phyloP scores from a whole-genome alignment of 2,888 invertebrate species.

The Cheilosia scutellata region DNA sequence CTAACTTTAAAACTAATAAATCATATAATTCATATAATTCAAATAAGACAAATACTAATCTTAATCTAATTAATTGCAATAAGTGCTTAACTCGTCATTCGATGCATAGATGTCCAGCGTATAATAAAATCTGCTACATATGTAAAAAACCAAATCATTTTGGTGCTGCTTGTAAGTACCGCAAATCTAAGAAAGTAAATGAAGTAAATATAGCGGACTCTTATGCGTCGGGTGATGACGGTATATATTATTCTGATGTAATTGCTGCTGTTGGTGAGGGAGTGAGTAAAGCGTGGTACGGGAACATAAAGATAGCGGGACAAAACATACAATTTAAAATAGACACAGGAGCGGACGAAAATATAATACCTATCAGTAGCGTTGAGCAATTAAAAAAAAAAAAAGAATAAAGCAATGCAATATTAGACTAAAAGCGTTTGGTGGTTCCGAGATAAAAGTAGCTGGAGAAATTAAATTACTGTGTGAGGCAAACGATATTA shows the following conservation, averaged over 20 bases:
- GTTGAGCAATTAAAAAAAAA: background rate
- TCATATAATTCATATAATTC: constrained; percentile 5
- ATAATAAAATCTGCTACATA: constrained; percentile 38
- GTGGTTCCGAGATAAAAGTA: constrained; percentile 45
- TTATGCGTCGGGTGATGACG: constrained; percentile 30
- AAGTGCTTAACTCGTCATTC: constrained; percentile 42
- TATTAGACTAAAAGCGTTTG: constrained; percentile 52
- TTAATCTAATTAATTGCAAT: background rate
- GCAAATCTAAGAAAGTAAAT: constrained; percentile 38
- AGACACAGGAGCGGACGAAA: constrained; percentile 51
- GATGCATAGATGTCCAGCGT: constrained; percentile 50
- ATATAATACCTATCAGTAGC: constrained; percentile 31
- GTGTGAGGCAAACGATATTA: constrained; percentile 12
- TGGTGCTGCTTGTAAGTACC: constrained; percentile 47
- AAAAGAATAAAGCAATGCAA: constrained; percentile 20
- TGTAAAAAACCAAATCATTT: constrained; percentile 50
- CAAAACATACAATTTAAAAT: constrained; percentile 52
- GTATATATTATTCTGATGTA: constrained; percentile 35
- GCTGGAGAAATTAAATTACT: constrained; percentile 9
- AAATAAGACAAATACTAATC: background rate
- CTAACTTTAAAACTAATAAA: no score
- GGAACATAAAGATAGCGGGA: constrained; percentile 49
- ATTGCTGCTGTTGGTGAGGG: constrained; percentile 54
- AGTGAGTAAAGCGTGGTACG: constrained; percentile 42
- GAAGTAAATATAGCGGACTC: constrained; percentile 26